Base-by-base conservation (phyloP, 2,797 vertebrate genomes). In the Phataginus tricuspis region DNA sequence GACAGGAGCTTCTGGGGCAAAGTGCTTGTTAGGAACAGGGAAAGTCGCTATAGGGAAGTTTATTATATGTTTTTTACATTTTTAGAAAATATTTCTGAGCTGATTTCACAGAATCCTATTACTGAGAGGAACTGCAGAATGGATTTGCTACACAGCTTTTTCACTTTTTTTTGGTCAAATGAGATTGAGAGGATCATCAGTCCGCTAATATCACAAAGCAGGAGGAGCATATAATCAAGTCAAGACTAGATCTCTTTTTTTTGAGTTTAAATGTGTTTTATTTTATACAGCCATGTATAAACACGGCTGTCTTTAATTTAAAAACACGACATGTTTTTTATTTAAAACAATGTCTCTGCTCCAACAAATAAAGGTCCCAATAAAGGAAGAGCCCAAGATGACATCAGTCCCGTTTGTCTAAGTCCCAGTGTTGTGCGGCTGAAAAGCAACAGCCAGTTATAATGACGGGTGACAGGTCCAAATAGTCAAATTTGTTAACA, bases 41-140 rank as follows among this genome's bases (percentile, higher is more conserved):
- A 57, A 74, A 23, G 51, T 59, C 45, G 4, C 37, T 42, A 0
- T 19, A 15, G 95, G 34, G 34, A 84, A 66, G n/a, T 42, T 63
- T 69, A 7, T 39, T 80, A 6, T 29, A 37, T 34, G 75, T 68
- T 27, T 95, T 74, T 51, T 74, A 80, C 37, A 45, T 7, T 71
- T 88, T 77, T 39, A 85, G 86, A 39, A 77, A 57, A 63, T 29
- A 79, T 83, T 86, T 90, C n/a, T 85, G 86, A 79, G 27, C 88
- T 77, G 15, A 42, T 69, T 72, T 75, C 39, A 75, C 5, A 86
- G 69, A 79, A 86, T 77, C 71, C 89, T 95, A 63, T 72, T 57
- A 90, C 34, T 39, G 37, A 79, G 74, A 87, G 25, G 12, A 61
- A 90, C 19, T n/a, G 88, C 66, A 79, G 71, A 86, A 59, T 11